Evolutionary conservation across 2,888 invertebrate genomes (phyloP), one percentile per base, ranked within the genome.

Genomic region (Odontomyia ornata): DNA sequence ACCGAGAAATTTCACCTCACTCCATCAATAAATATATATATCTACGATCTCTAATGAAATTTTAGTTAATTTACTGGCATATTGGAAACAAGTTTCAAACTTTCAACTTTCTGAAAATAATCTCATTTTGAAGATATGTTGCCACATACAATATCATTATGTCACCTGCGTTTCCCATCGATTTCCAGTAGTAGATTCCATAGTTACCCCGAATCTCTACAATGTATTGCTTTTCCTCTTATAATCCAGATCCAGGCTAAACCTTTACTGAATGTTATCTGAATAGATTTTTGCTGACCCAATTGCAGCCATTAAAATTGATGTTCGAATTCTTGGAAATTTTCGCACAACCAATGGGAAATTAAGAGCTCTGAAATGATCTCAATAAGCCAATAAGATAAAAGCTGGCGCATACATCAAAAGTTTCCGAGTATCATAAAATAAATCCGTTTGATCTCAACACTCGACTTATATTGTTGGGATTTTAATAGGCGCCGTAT

Each of bases 401-500:
- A 73, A 73, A 73, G 60, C 21, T 13, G 23, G 57, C 73, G 73
- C 57, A 73, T 30, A 73, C 36, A 73, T 73, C 73, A 60, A 60
- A 73, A 73, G 15, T 23, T 18, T 57, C 18, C 57, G 57, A 57
- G 36, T 57, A 73, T 73, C 73, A 36, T 69, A 69, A 69, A 23
- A 69, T 69, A 57, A 73, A 60, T 73, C 73, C 73, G 23, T 36
- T 73, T 73, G 73, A 73, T 60, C 73, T 60, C 73, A 73, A 73
- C 60, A 73, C 60, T 36, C 73, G 30, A 57, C 73, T 73, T 57
- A 73, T 73, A 73, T 57, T 60, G 57, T 57, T 60, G 36, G 36
- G 60, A 60, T 30, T 36, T 60, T 73, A 73, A 73, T 73, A 73
- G 73, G 73, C 73, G 73, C 73, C 73, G 73, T 60, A 73, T 60